Evolutionary conservation across 2,113 vertebrate species (phyloP), one percentile per base, ranked within the genome.

Genomic region (Stomatorhinus ivindoensis): DNA sequence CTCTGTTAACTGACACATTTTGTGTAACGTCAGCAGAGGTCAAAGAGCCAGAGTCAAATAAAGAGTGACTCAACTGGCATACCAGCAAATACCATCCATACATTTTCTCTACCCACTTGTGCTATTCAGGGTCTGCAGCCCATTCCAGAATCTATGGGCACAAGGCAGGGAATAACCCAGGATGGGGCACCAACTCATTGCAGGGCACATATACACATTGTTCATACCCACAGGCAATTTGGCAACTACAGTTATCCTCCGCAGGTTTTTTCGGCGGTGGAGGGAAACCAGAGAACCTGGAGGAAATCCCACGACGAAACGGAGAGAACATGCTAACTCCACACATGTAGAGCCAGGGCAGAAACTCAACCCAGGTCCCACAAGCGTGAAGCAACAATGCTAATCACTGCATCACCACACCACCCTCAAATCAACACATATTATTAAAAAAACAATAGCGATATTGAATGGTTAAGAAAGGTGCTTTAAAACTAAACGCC

Each of bases 401-500:
- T 55, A 55, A 24, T 7, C 53, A 55, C 4, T 21, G 19, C 5
- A 21, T 8, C 55, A 24, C 55, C 24, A n/a, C 8, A 3, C 55
- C 24, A 0, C 7, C 55, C 24, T 9, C 55, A 61, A 61, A 9
- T n/a, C 7, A 61, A 61, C 8, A 61, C 55, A 61, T n/a, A 61
- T 58, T n/a, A 80, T 46, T 17, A 83, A 24, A 88, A 82, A 53
- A 15, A 55, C 73, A 89, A 84, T 11, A 51, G 76, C 21, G 19
- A 83, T 21, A 83, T 17, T 87, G 21, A 83, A 80, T 27, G 46
- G 24, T 44, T 84, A 44, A 55, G 46, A 88, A 48, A 51, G 69
- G 35, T 35, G 42, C 88, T 82, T 83, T 89, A 44, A 89, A 89
- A 89, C 48, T 55, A 83, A 83, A 89, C 83, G 48, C 5, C 9